Evolutionary conservation across 2,113 vertebrate genomes (phyloP).

Genomic region (Neolamprologus fasciatus): DNA sequence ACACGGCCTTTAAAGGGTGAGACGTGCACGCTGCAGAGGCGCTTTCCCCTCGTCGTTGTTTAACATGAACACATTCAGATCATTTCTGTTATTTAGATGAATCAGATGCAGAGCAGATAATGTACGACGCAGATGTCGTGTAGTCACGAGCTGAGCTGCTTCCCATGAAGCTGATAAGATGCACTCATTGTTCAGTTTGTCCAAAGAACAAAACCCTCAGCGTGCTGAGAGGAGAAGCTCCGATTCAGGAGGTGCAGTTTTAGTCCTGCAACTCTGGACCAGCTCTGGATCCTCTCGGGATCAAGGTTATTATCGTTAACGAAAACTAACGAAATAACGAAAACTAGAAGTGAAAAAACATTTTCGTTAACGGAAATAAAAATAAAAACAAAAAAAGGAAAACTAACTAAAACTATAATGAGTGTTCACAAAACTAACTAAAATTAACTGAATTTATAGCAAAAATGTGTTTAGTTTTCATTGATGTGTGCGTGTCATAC

Average conservation of each 20-base stretch:
- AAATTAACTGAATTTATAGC: no score
- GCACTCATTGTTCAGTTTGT: background rate
- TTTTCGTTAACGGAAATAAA: no score
- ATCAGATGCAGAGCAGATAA: background rate
- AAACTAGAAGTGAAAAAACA: no score
- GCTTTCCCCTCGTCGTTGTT: background rate
- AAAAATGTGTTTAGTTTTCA: no score
- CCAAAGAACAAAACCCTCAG: background rate
- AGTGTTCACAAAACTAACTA: no score
- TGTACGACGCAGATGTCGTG: background rate
- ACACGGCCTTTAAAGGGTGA: background rate
- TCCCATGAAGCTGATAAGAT: background rate
- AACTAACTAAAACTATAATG: rapidly evolving
- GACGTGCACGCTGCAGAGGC: background rate
- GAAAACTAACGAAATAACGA: no score
- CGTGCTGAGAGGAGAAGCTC: background rate
- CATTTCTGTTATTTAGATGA: background rate
- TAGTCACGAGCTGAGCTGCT: background rate
- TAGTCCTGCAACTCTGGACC: background rate
- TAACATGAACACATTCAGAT: rapidly evolving
- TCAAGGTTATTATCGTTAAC: no score
- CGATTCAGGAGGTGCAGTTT: rapidly evolving
- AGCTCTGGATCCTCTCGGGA: background rate
- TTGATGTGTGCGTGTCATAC: no score
- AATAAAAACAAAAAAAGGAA: no score